Percentiles rank a stretch among this genome's conserved stretches.
These are phyloP conservation scores for Brienomyrus brachyistius DNA, from an alignment of 2,113 vertebrate species.

Conservation along the genomic window DNA sequence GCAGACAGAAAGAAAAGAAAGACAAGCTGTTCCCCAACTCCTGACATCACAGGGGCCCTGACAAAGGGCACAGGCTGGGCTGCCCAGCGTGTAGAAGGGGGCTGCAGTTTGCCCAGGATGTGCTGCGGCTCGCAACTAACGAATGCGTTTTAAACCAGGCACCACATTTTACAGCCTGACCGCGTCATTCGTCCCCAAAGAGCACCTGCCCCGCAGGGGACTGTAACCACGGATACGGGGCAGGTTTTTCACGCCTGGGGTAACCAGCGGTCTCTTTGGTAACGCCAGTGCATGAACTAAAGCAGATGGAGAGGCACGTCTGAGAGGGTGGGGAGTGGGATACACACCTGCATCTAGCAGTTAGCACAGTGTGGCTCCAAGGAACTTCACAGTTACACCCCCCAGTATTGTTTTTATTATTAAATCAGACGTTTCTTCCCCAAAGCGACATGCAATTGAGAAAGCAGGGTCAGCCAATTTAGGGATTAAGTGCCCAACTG, in stretches of 20 bases:
- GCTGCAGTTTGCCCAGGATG: neutral
- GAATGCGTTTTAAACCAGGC: neutral
- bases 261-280: neutral
- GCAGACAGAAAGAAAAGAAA: neutral
- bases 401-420: neutral
- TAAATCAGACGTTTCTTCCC: neutral
- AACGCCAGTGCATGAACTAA: neutral
- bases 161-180: neutral
- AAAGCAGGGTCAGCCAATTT: neutral
- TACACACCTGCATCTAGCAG: neutral
- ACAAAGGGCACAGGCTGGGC: conserved; percentile 21
- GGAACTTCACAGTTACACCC: neutral
- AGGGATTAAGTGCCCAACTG: neutral
- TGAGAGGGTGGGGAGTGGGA: neutral
- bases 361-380: neutral
- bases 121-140: neutral
- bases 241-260: neutral
- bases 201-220: neutral
- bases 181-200: neutral
- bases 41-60: conserved; percentile 24
- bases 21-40: conserved; percentile 19
- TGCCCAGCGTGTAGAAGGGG: conserved; percentile 12
- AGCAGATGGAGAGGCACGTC: neutral
- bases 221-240: neutral
- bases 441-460: neutral